Evolutionary conservation across 1,140 invertebrate genomes (phyloP).

Genomic region (Tetragnatha versicolor): DNA sequence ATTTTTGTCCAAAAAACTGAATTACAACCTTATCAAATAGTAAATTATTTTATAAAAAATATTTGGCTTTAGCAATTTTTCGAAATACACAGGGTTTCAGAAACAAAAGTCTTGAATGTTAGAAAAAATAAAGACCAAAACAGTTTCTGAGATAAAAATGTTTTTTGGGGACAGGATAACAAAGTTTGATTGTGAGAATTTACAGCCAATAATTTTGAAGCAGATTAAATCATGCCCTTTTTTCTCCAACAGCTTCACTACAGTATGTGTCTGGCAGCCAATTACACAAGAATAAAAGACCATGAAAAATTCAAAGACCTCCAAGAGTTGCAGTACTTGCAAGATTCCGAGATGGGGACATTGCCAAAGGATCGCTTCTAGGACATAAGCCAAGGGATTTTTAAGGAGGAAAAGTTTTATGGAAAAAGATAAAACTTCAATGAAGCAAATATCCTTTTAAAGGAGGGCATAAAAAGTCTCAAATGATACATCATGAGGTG

Average conservation of each 20-base stretch:
- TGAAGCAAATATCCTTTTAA: background rate
- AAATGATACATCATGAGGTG: background rate
- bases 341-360: conserved; percentile 72
- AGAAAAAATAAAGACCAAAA: too few relatives aligned
- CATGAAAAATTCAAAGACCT: conserved; percentile 59
- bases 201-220: too few relatives aligned
- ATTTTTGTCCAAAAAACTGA: too few relatives aligned
- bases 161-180: too few relatives aligned
- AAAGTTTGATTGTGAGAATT: too few relatives aligned
- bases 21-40: too few relatives aligned
- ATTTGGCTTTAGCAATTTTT: too few relatives aligned
- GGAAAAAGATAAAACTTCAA: conserved; percentile 13
- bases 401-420: conserved; percentile 34
- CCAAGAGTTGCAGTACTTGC: conserved; percentile 80
- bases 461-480: background rate
- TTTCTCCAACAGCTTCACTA: conserved; percentile 76
- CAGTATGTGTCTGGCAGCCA: conserved; percentile 84
- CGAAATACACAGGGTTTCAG: too few relatives aligned
- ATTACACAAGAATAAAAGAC: conserved; percentile 59
- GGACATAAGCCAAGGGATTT: conserved; percentile 56
- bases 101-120: too few relatives aligned
- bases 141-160: too few relatives aligned
- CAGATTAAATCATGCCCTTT: too few relatives aligned
- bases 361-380: conserved; percentile 57
- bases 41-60: too few relatives aligned